phyloP scores from a whole-genome alignment of 2,797 vertebrate genomes.

The Pagetopsis macropterus region DNA sequence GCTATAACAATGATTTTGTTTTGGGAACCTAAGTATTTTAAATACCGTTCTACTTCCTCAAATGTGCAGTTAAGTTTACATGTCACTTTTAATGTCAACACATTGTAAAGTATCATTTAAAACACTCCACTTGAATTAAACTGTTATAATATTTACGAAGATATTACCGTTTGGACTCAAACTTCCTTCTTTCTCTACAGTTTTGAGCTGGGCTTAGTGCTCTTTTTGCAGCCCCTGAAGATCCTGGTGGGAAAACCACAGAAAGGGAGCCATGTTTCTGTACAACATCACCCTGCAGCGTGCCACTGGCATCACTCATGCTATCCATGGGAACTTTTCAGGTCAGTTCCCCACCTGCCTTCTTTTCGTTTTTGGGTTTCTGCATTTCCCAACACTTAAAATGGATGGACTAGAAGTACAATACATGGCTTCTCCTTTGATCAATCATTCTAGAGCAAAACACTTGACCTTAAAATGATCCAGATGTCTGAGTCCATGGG shows the following conservation, averaged over 20 bases:
- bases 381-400: background rate
- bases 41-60: background rate
- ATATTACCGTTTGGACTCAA: background rate
- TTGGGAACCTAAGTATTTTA: background rate
- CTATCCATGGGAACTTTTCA: constrained; percentile 99
- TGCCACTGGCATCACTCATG: constrained; percentile 95
- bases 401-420: background rate
- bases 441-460: background rate
- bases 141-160: background rate
- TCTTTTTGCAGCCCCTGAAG: constrained; percentile 58
- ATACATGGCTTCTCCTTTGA: background rate
- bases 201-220: constrained; percentile 47
- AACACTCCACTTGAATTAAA: background rate
- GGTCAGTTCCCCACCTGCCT: constrained; percentile 76
- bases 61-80: constrained; percentile 5
- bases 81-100: background rate
- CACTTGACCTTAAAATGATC: too few relatives aligned
- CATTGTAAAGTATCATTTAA: background rate
- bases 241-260: constrained; percentile 33
- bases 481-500: too few relatives aligned
- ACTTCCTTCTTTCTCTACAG: background rate
- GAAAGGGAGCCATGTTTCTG: constrained; percentile 89
- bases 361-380: background rate
- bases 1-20: background rate
- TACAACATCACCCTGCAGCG: constrained; percentile 97